Evolutionary conservation across 1,140 invertebrate genomes (phyloP), one percentile per base, ranked within the genome.

Genomic region (Berghia stephanieae): DNA sequence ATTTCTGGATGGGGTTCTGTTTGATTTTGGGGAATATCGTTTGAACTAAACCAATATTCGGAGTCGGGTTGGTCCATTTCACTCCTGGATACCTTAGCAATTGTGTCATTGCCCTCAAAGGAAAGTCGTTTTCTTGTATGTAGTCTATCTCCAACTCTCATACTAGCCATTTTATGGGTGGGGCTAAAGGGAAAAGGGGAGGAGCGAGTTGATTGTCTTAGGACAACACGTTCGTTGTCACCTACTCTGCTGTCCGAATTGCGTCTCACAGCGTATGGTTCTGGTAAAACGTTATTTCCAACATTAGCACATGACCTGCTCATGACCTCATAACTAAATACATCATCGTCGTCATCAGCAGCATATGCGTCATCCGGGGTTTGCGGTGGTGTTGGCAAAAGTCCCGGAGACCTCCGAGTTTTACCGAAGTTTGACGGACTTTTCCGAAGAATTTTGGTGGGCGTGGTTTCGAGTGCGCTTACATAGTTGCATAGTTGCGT

Each of bases 261-360:
- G 18, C 42, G 63, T 24, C 63, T 13, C 24, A n/a, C 38, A 4
- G 21, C n/a, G 6, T 18, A 16, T 6, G n/a, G 8, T 2, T 40
- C 10, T 6, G 36, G 34, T 38, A 13, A 40, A 2, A 40, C 36
- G 63, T 34, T 67, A 21, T 34, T 40, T 10, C 38, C 60, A 27
- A 34, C 8, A 27, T 3, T 36, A 21, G 18, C 42, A 6, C 63
- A 40, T 34, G 3, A 40, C 42, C 63, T 3, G 2, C 34, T 27
- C 1, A 18, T 13, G n/a, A 21, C 6, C 18, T 13, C 42, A 40
- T 38, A 67, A 2, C 36, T 67, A 18, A 67, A 67, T 38, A 67
- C 63, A 40, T 67, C 63, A 38, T 67, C 63, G 42, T 67, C 63
- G 3, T n/a, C n/a, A n/a, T n/a, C n/a, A n/a, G 38, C 63, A 38